Conservation (phyloP, 2,113 vertebrate genomes). For the Danio rerio region GRCz12tu NC_133198.1:37113501-37114000, state of each 20-base stretch:
- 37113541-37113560: constrained; percentile 53
- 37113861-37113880: constrained; percentile 56
- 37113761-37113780: constrained; percentile 43
- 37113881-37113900: constrained; percentile 65
- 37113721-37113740: constrained; percentile 28
- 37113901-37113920: constrained; percentile 60
- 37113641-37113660: constrained; percentile 15
- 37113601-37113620: background rate
- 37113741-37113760: background rate
- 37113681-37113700: constrained; percentile 29
- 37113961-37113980: constrained; percentile 67
- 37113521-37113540: constrained; percentile 38
- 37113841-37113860: constrained; percentile 64
- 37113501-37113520: constrained; percentile 59
- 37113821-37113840: constrained; percentile 40
- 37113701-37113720: background rate
- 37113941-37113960: constrained; percentile 63
- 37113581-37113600: constrained; percentile 56
- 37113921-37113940: constrained; percentile 63
- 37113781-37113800: constrained; percentile 39
- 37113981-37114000: constrained; percentile 71
- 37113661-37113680: constrained; percentile 36
- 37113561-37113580: constrained; percentile 57
- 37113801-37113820: constrained; percentile 15
- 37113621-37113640: constrained; percentile 16